These are phyloP conservation scores for Agapostemon virescens DNA, from an alignment of 2,888 invertebrate genomes.

Conservation along the genomic window DNA sequence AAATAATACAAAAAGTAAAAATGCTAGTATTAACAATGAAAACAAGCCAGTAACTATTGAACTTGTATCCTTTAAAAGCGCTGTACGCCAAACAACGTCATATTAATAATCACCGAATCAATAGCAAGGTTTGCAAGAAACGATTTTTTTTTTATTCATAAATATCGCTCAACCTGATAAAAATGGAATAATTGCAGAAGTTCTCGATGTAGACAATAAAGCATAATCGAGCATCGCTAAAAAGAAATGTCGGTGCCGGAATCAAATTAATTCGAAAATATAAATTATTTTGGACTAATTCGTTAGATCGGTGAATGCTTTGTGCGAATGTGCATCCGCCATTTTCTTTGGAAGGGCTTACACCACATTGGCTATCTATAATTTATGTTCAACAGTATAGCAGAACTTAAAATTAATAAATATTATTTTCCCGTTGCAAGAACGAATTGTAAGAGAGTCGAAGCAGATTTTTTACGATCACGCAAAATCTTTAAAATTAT, in stretches of 20 bases:
- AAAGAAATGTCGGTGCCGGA: neutral
- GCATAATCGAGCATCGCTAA: neutral
- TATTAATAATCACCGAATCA: constrained; percentile 48
- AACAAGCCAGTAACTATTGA: neutral
- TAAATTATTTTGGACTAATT: constrained; percentile 65
- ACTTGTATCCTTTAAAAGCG: neutral
- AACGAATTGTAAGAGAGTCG: neutral
- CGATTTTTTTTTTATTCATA: constrained; percentile 30
- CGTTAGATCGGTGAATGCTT: constrained; percentile 68
- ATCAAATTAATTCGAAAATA: constrained; percentile 17
- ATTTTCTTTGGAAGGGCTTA: constrained; percentile 78
- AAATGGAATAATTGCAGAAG: neutral
- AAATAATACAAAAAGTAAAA: neutral
- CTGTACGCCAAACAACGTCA: neutral
- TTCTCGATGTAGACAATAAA: neutral
- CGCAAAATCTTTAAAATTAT: neutral
- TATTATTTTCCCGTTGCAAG: neutral
- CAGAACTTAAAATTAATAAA: neutral
- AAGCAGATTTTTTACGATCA: neutral
- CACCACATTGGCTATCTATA: constrained; percentile 63
- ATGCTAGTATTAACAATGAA: neutral
- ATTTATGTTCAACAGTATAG: constrained; percentile 45
- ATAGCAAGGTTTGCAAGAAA: constrained; percentile 47
- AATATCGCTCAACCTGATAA: neutral
- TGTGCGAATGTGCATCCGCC: constrained; percentile 75